These are phyloP conservation scores for Darwinula stevensoni DNA, from an alignment of 2,888 invertebrate species.

Conservation along the genomic window DNA sequence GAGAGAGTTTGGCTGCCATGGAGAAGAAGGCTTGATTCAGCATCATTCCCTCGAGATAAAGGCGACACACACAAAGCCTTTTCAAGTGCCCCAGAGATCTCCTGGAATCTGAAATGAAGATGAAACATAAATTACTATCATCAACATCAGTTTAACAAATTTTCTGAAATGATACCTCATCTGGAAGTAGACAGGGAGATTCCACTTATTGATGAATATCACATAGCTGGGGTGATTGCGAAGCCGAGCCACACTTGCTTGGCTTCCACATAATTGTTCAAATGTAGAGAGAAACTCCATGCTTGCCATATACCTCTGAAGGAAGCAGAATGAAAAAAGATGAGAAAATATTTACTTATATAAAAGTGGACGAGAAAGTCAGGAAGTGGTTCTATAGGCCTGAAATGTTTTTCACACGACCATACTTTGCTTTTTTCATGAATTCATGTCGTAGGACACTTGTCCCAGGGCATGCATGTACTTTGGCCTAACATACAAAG, in stretches of 20 bases:
- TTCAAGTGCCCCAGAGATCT: not conserved
- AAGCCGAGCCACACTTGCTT: constrained; percentile 27
- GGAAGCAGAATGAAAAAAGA: too few species aligned
- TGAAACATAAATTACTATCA: too few species aligned
- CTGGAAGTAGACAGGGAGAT: constrained; percentile 85
- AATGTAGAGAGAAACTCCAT: constrained; percentile 39
- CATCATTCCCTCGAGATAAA: not conserved
- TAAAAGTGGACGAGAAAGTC: too few species aligned
- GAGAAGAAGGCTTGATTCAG: not conserved
- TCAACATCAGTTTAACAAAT: too few species aligned
- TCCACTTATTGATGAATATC: constrained; percentile 59
- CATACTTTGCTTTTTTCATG: too few species aligned
- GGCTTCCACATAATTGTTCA: constrained; percentile 28
- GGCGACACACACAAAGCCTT: not conserved
- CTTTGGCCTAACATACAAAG: too few species aligned
- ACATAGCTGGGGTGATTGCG: constrained; percentile 36
- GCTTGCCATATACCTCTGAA: constrained; percentile 40
- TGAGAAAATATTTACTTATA: too few species aligned
- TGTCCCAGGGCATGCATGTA: too few species aligned
- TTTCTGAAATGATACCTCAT: too few species aligned
- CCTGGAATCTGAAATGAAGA: not conserved
- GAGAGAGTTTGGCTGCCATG: not conserved
- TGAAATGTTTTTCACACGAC: too few species aligned
- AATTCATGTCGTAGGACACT: too few species aligned
- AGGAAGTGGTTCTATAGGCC: too few species aligned